Evolutionary conservation across 2,113 vertebrate genomes (phyloP).

Genomic region (Hymenochirus boettgeri): DNA sequence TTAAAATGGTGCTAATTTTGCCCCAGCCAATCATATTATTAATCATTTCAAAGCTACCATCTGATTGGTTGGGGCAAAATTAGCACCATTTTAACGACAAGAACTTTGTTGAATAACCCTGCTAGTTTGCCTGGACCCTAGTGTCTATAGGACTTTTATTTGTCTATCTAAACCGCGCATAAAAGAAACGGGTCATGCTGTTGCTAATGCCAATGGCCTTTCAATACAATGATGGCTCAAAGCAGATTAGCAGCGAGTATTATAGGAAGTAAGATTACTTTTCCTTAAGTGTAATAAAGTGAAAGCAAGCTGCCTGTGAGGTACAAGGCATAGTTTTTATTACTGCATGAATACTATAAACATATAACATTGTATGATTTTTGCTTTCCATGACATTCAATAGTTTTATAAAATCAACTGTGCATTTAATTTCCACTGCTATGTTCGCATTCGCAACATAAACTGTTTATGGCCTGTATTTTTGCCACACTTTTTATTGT

Average conservation of each 20-base stretch:
- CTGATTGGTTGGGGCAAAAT: no score
- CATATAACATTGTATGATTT: neutral
- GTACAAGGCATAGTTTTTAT: constrained; percentile 14
- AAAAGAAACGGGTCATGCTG: constrained; percentile 34
- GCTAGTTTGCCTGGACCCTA: no score
- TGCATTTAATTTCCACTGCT: neutral
- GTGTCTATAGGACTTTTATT: neutral
- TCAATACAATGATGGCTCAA: constrained; percentile 24
- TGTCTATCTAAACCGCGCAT: neutral
- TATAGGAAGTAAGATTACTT: constrained; percentile 40
- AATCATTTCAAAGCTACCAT: no score
- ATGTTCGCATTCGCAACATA: neutral
- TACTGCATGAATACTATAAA: neutral
- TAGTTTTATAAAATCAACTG: neutral
- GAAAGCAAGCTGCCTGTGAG: constrained; percentile 14
- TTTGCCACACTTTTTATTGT: no score
- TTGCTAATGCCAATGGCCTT: constrained; percentile 14
- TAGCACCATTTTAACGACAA: no score
- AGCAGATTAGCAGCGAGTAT: constrained; percentile 36
- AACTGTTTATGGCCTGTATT: no score
- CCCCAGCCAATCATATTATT: no score
- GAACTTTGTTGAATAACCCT: no score
- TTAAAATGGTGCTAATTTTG: no score
- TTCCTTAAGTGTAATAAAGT: constrained; percentile 35
- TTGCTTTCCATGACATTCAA: neutral